Conservation (phyloP, 2,113 vertebrate genomes). For the Gobiocypris rarus region DNA sequence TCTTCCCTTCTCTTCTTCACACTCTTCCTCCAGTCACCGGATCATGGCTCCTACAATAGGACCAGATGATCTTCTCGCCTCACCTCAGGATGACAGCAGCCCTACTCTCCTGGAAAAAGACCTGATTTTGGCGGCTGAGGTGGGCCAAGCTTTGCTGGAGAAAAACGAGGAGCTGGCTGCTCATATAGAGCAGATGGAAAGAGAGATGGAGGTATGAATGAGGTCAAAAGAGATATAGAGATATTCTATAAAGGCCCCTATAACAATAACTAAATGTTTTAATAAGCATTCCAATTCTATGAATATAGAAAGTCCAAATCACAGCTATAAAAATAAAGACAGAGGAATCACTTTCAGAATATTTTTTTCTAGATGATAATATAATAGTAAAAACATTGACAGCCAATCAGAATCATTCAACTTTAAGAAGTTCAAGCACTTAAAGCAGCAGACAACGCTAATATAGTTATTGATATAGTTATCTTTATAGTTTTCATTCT, state of each 20-base stretch:
- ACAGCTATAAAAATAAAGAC: not conserved
- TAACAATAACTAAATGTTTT: not conserved
- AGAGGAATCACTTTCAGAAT: not conserved
- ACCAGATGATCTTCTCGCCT: slow-evolving; percentile 62
- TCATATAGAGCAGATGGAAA: slow-evolving; percentile 69
- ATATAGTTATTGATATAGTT: not conserved
- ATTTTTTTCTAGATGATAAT: not conserved
- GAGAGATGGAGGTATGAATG: slow-evolving; percentile 71
- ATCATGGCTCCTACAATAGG: slow-evolving; percentile 41
- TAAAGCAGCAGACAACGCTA: not conserved
- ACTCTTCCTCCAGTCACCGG: slow-evolving; percentile 51
- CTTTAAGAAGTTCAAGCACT: not conserved
- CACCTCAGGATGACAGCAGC: slow-evolving; percentile 56
- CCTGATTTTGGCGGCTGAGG: slow-evolving; percentile 79
- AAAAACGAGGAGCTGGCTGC: slow-evolving; percentile 77
- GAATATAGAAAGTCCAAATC: not conserved
- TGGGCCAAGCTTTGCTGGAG: slow-evolving; percentile 79
- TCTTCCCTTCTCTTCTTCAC: slow-evolving; percentile 76
- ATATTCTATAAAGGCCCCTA: not conserved
- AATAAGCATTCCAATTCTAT: not conserved
- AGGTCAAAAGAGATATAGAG: not conserved
- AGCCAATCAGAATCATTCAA: not conserved
- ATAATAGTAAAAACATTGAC: not conserved
- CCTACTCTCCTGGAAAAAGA: slow-evolving; percentile 70
- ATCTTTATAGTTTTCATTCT: not conserved